Evolutionary conservation across 23 tunicate genomes (phyloP).

Genomic region (Styela plicata): DNA sequence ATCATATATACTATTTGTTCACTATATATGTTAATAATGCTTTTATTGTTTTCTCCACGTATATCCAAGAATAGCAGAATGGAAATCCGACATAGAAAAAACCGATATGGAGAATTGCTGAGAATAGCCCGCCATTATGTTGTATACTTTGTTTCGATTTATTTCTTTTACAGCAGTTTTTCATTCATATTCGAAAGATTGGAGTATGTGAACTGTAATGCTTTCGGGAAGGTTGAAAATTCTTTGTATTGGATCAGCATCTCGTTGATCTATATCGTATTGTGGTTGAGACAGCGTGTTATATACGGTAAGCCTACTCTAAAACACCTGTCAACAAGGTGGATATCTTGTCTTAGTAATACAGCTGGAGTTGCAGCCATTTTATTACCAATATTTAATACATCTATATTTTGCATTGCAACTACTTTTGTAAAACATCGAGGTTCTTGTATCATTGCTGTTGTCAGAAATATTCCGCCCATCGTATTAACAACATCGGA

Average conservation of each 20-base stretch:
- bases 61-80: not conserved
- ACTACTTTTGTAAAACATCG: not conserved
- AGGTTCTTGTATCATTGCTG: not conserved
- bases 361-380: not conserved
- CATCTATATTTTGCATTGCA: not conserved
- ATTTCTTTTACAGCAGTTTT: not conserved
- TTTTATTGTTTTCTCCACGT: not conserved
- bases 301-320: not conserved
- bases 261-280: not conserved
- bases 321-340: not conserved
- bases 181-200: not conserved
- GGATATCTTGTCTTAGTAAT: not conserved
- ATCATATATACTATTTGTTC: not conserved
- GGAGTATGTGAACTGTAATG: not conserved
- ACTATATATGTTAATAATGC: not conserved
- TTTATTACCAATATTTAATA: not conserved
- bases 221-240: not conserved
- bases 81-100: not conserved
- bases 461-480: not conserved
- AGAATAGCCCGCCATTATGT: not conserved
- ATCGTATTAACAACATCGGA: not conserved
- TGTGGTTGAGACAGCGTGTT: not conserved
- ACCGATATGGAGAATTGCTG: not conserved
- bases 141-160: not conserved
- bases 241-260: not conserved